Base-by-base conservation (phyloP, 2,888 invertebrate species). In the Neoaliturus tenellus region DNA sequence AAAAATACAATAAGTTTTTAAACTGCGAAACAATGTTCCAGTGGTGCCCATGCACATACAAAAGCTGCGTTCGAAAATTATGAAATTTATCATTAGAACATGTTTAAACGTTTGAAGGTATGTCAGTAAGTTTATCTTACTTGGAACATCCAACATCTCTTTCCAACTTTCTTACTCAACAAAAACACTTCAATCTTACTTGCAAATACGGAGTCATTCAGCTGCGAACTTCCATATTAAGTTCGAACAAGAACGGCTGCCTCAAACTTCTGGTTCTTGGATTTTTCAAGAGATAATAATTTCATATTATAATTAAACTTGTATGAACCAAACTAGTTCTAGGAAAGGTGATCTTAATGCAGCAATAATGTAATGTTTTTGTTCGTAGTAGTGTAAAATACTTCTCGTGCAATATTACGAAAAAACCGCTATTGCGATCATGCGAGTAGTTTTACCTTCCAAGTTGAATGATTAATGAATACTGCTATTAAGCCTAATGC, bases 131-230 rank as follows among this genome's bases (percentile, higher is more conserved):
- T 62, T 62, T 62, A 62, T 62, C 62, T 62, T 62, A 28, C 73
- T 75, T 75, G 48, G 62, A 62, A 62, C 62, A 62, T 75, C 44
- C 73, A 75, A 25, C 69, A 69, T 69, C 69, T 69, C 73, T 75
- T 75, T 17, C 62, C 62, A 62, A 62, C 62, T 62, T 62, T 62
- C 62, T 75, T 44, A 28, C 73, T 75, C 73, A 75, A 75, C 73
- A 35, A 75, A 75, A 75, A 75, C 73, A 75, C 73, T 75, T 75
- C 39, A 75, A 75, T 75, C 73, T 75, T 28, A 75, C 73, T 75
- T 75, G 73, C 73, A 75, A 75, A 75, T 75, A 75, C 73, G 39
- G 73, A 75, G 73, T 75, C 73, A 44, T 44, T 75, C 73, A 23
- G 33, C 73, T 39, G 73, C 12, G 28, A 41, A 75, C 41, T 44